Conservation (phyloP, 2,113 vertebrate genomes). For the human (Homo sapiens) region GRCh38 chr5:107923501-107924000, state of each 20-base stretch:
- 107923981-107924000: too few relatives aligned
- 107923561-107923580: background rate
- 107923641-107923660: constrained; percentile 16
- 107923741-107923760: constrained; percentile 67
- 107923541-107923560: background rate
- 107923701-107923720: constrained; percentile 56
- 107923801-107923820: constrained; percentile 59
- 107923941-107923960: background rate
- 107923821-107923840: background rate
- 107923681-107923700: constrained; percentile 48
- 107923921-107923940: background rate
- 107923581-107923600: background rate
- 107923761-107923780: constrained; percentile 65
- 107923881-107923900: background rate
- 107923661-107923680: constrained; percentile 61
- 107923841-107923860: constrained; percentile 1
- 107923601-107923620: background rate
- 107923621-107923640: background rate
- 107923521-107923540: background rate
- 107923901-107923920: background rate
- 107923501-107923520: background rate
- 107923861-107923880: background rate
- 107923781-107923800: constrained; percentile 36
- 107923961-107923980: background rate
- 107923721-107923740: constrained; percentile 67